A percentile compares a stretch with the other conserved stretches of the same genome.
Evolutionary conservation across 2,113 vertebrate species (phyloP).

Genomic region (Catharus minimus): DNA sequence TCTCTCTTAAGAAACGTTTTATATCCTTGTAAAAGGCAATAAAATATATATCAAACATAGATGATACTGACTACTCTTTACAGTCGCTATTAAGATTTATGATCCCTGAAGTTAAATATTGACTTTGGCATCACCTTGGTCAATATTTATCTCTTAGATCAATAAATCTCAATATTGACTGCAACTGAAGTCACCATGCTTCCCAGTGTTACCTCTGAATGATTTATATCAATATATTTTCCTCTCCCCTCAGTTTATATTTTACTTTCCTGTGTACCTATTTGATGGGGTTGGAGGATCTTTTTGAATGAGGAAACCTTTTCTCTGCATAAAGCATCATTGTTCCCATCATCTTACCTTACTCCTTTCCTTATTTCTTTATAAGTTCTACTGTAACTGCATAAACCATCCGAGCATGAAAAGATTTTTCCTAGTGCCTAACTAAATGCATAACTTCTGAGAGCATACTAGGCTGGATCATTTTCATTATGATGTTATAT

Average conservation of each 20-base stretch:
- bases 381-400: not conserved
- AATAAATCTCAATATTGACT: slow-evolving; percentile 53
- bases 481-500: slow-evolving; percentile 37
- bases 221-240: slow-evolving; percentile 17
- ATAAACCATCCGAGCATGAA: not conserved
- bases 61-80: slow-evolving; percentile 46
- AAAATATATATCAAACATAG: slow-evolving; percentile 38
- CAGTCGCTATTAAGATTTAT: slow-evolving; percentile 59
- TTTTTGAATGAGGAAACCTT: not conserved
- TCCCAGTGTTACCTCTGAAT: slow-evolving; percentile 15
- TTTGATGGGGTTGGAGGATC: not conserved
- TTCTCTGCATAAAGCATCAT: not conserved
- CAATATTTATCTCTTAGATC: slow-evolving; percentile 58
- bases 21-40: slow-evolving; percentile 39
- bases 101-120: slow-evolving; percentile 61
- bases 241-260: not conserved
- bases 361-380: not conserved
- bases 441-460: slow-evolving; percentile 14
- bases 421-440: not conserved
- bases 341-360: not conserved
- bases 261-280: not conserved
- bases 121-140: slow-evolving; percentile 50
- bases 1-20: slow-evolving; percentile 35
- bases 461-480: not conserved
- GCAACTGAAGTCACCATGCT: slow-evolving; percentile 12